Evolutionary conservation across 2,888 invertebrate genomes (phyloP).

Genomic region (Pasiphila rectangulata): DNA sequence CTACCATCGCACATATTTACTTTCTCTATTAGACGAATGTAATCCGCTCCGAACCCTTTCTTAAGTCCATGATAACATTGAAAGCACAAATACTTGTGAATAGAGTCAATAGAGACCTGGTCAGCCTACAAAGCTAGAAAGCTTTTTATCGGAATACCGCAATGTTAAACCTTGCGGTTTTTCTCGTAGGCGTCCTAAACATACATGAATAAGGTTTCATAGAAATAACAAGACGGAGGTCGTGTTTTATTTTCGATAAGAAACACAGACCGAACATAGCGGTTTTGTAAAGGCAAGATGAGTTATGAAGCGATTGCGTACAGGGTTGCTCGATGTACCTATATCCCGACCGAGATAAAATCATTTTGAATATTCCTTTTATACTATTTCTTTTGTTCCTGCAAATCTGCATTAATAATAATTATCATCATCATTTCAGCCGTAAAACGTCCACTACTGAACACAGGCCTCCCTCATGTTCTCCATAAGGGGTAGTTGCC

Average conservation of each 20-base stretch:
- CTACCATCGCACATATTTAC: neutral
- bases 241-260: conserved; percentile 10
- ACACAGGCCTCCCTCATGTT: too few species aligned
- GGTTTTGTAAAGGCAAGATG: conserved; percentile 8
- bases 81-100: neutral
- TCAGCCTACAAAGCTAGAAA: neutral
- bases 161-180: too few species aligned
- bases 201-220: neutral
- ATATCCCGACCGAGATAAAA: neutral
- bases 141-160: too few species aligned
- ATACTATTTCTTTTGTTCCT: neutral
- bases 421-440: too few species aligned
- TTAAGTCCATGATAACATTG: neutral
- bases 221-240: conserved; percentile 5
- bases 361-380: neutral
- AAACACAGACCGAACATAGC: conserved; percentile 5
- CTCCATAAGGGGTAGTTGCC: too few species aligned
- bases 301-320: conserved; percentile 16
- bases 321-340: conserved; percentile 3
- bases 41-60: neutral
- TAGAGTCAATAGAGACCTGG: neutral
- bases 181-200: neutral
- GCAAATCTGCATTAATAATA: too few species aligned
- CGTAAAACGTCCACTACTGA: too few species aligned
- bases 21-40: neutral